Conservation (phyloP, 30 jellyfish, hydroid and myxozoan species). For the Hydra vulgaris region DNA sequence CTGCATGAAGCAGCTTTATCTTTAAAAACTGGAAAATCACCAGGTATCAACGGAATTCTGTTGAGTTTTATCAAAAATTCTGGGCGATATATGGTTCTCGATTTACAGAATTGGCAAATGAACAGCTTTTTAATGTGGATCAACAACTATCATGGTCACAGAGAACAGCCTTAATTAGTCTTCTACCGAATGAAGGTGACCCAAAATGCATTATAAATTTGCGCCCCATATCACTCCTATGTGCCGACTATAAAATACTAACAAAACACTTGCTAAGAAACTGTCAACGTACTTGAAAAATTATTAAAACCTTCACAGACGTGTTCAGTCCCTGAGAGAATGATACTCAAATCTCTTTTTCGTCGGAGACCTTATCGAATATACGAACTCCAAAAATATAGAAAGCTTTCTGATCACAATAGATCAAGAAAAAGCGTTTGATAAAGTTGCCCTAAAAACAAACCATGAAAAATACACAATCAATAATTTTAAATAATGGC, state of each 20-base stretch:
- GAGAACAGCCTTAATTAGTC: no score
- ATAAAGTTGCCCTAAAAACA: constrained; percentile 13
- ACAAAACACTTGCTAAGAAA: constrained; percentile 6
- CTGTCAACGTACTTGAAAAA: constrained; percentile 4
- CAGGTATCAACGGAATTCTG: no score
- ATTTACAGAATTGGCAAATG: no score
- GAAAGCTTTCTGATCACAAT: constrained; percentile 7
- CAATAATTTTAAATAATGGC: neutral
- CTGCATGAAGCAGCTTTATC: neutral
- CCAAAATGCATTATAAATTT: constrained; percentile 3
- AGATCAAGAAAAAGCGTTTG: constrained; percentile 47
- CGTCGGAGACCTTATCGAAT: constrained; percentile 9
- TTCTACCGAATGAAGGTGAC: no score
- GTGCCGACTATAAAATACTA: constrained; percentile 21
- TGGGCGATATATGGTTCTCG: no score
- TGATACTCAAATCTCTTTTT: constrained; percentile 16
- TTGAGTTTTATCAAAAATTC: no score
- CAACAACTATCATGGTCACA: no score
- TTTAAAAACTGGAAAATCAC: neutral
- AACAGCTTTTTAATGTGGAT: no score
- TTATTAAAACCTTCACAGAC: constrained; percentile 23
- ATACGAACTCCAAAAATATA: neutral
- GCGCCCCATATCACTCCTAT: constrained; percentile 16
- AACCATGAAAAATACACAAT: neutral
- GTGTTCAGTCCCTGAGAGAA: constrained; percentile 42